Evolutionary conservation across 2,113 vertebrate genomes (phyloP).

Genomic region (Notothenia rossii): DNA sequence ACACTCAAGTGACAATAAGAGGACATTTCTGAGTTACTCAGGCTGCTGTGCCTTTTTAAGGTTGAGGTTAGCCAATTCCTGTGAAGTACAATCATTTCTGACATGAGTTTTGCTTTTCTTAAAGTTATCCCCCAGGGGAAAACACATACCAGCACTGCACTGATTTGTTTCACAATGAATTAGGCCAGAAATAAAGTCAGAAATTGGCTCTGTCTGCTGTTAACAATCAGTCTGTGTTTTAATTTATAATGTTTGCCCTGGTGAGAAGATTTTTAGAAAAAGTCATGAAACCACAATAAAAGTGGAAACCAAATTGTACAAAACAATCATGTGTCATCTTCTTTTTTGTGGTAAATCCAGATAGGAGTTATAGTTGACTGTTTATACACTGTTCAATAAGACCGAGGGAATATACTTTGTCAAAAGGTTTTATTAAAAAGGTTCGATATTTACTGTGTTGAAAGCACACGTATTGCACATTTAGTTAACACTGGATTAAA

Average conservation of each 20-base stretch:
- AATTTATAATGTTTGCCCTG: slow-evolving; percentile 59
- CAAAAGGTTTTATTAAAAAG: slow-evolving; percentile 47
- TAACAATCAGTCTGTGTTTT: slow-evolving; percentile 52
- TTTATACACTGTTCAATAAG: not conserved
- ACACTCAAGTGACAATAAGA: slow-evolving; percentile 6
- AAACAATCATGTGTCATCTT: slow-evolving; percentile 2
- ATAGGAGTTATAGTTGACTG: no score
- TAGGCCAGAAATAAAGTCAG: slow-evolving; percentile 16
- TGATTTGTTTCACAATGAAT: slow-evolving; percentile 38
- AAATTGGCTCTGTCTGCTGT: slow-evolving; percentile 47
- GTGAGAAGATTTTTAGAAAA: slow-evolving; percentile 55
- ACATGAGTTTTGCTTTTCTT: slow-evolving; percentile 33
- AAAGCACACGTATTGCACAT: slow-evolving; percentile 29
- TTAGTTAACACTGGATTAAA: not conserved
- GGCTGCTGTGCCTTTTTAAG: slow-evolving; percentile 71
- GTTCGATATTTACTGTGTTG: slow-evolving; percentile 44
- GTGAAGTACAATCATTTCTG: slow-evolving; percentile 84
- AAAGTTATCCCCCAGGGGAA: slow-evolving; percentile 57
- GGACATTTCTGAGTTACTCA: slow-evolving; percentile 45
- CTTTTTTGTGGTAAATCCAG: not conserved
- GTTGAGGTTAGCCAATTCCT: slow-evolving; percentile 56
- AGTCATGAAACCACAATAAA: slow-evolving; percentile 67
- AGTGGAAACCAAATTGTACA: slow-evolving; percentile 59
- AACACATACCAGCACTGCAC: slow-evolving; percentile 69
- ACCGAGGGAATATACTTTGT: not conserved